Base-by-base conservation (phyloP, 2,888 invertebrate species). In the Megaustenia siamemsis region DNA sequence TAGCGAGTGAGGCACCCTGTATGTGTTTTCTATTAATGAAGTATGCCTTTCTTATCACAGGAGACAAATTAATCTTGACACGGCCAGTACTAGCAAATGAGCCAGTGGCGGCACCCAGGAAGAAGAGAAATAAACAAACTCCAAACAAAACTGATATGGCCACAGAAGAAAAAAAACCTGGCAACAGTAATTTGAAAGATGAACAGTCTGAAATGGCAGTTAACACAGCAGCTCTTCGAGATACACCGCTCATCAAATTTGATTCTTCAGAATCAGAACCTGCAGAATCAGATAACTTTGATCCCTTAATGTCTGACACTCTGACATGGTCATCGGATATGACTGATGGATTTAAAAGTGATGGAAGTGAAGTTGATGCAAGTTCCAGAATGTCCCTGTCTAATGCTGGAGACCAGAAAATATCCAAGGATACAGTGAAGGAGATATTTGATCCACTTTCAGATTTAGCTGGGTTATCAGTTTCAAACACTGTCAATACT, bases 221-320 rank as follows among this genome's bases (percentile, higher is more conserved):
- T 32, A 38, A 18, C 35, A 69, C 71, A n/a, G 56, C 49, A 28
- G 32, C 79, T 53, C 75, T 68, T 32, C 28, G 77, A 78, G 86
- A 88, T 53, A 66, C 85, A 43, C 81, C 84, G 1, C 76, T 88
- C 49, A 88, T 88, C 24, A 78, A 79, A 28, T 87, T 88, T 71
- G 88, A 88, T n/a, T 88, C 88, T 15, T 81, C 81, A 35, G 88
- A 87, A 69, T 87, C 87, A 15, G 88, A 87, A 28, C 68, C 83
- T 0, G 75, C 85, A 40, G 82, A 81, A 18, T 24, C 83, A 15
- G 86, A 87, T n/a, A 69, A 84, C 71, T 88, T 88, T 85, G 88
- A 88, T 82, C 88, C 88, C 1, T 63, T 87, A 6, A 38, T 15
- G 0, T 43, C 66, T 32, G 45, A 35, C n/a, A 45, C 82, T 6